Percentiles rank a stretch among this genome's conserved stretches.
phyloP scores from a whole-genome alignment of 2,113 vertebrate species.

The Cettia cetti region DNA sequence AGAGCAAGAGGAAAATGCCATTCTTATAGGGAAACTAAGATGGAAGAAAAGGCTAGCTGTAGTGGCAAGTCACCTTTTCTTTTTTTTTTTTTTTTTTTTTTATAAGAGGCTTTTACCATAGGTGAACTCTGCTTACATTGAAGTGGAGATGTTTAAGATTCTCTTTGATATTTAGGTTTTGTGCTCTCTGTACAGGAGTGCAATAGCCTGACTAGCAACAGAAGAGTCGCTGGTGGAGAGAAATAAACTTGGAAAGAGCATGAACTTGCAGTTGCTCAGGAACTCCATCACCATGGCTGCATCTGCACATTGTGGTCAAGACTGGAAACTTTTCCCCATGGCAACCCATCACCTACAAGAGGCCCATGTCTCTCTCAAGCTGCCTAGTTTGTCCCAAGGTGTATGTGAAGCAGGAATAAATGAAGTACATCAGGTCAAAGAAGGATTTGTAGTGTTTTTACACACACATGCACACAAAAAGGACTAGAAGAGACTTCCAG shows the following conservation, averaged over 20 bases:
- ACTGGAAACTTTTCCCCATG: background rate
- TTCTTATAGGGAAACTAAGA: background rate
- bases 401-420: background rate
- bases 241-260: background rate
- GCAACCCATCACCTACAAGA: background rate
- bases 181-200: background rate
- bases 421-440: background rate
- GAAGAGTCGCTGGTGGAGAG: background rate
- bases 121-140: background rate
- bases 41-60: background rate
- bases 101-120: background rate
- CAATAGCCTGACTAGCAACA: background rate
- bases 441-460: background rate
- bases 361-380: background rate
- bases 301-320: background rate
- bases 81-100: background rate
- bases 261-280: background rate
- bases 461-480: background rate
- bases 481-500: background rate
- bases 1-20: background rate
- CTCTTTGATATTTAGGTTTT: background rate
- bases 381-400: background rate
- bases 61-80: background rate
- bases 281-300: background rate
- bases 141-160: background rate